Evolutionary conservation across 2,797 vertebrate species (phyloP).

Genomic region (Lepilemur septentrionalis): DNA sequence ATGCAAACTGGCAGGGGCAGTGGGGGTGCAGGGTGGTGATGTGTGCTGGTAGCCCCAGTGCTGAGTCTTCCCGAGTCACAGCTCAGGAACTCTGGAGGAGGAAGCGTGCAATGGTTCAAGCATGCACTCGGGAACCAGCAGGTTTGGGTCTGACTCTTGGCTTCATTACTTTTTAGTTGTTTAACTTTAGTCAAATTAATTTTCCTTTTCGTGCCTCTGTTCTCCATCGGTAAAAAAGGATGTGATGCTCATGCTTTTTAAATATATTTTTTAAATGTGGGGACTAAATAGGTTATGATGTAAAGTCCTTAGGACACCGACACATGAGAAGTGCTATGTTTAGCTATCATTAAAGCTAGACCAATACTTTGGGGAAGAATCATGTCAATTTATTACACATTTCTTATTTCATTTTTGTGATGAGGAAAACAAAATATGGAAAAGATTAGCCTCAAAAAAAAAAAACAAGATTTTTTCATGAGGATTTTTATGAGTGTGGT

Average conservation of each 20-base stretch:
- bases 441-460: not conserved
- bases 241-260: not conserved
- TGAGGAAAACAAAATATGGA: not conserved
- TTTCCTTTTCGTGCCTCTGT: not conserved
- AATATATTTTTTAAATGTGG: not conserved
- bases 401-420: not conserved
- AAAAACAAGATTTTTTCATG: not conserved
- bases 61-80: not conserved
- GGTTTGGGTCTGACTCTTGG: not conserved
- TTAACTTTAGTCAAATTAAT: not conserved
- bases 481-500: not conserved
- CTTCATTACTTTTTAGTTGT: not conserved
- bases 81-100: not conserved
- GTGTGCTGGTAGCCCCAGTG: not conserved
- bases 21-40: fast-evolving
- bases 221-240: not conserved
- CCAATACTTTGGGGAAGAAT: not conserved
- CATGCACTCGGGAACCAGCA: not conserved
- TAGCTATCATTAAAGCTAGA: not conserved
- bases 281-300: not conserved
- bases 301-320: not conserved
- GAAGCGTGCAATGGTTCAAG: not conserved
- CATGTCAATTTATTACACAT: not conserved
- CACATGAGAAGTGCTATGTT: not conserved
- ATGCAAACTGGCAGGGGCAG: not conserved